Evolutionary conservation across 2,888 invertebrate genomes (phyloP).

Genomic region (Drosophila borealis): DNA sequence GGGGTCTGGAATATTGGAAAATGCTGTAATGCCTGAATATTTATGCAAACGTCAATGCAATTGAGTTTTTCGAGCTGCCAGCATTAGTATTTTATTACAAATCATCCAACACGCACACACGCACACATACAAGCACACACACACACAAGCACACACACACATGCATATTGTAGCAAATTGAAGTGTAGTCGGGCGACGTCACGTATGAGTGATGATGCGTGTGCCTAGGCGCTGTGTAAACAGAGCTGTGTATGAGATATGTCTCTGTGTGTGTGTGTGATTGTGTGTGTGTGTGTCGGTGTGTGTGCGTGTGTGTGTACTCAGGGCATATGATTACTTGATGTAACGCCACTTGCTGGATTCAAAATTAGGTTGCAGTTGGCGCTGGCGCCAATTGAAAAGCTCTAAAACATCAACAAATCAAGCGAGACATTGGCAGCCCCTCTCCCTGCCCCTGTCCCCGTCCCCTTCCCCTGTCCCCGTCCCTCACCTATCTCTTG

Average conservation of each 20-base stretch:
- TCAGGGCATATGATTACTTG: constrained; percentile 68
- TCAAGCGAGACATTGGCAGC: constrained; percentile 42
- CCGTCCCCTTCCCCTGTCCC: neutral
- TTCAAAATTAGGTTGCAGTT: constrained; percentile 74
- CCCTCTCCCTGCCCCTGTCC: neutral
- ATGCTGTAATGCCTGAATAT: constrained; percentile 60
- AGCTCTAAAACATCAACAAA: constrained; percentile 58
- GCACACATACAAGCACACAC: neutral
- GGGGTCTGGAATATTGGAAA: constrained; percentile 10
- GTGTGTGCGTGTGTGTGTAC: constrained; percentile 21
- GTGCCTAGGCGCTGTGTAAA: constrained; percentile 49
- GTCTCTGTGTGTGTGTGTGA: constrained; percentile 1
- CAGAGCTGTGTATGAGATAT: constrained; percentile 9
- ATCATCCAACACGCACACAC: constrained; percentile 34
- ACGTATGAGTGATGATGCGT: constrained; percentile 79
- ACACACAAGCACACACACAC: constrained; percentile 1
- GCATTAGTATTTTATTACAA: constrained; percentile 62
- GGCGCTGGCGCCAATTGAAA: constrained; percentile 68
- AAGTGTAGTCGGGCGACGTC: constrained; percentile 71
- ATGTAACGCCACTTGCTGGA: constrained; percentile 69
- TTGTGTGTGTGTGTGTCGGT: neutral
- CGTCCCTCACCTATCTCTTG: constrained; percentile 1
- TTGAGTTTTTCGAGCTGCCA: constrained; percentile 58
- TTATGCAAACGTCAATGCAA: constrained; percentile 79
- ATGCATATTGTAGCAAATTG: constrained; percentile 48